Evolutionary conservation across 2,797 vertebrate species (phyloP), one percentile per base, ranked within the genome.

Genomic region (Sebastes trivittatus): DNA sequence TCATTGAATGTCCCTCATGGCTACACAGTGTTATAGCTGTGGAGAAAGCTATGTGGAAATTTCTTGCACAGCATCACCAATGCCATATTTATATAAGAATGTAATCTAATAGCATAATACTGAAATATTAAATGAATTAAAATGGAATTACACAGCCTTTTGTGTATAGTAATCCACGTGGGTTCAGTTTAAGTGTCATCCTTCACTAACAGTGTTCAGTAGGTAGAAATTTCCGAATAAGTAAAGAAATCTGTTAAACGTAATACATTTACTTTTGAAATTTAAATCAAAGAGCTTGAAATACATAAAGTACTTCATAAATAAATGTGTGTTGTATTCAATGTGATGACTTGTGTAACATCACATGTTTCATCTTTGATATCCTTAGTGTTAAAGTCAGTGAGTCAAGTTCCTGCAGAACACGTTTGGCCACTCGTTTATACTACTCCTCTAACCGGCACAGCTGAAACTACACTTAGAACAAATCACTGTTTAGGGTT

Each of bases 391-490:
- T 23, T 14, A 13, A 64, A 78, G 36, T 73, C 8, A 52, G 49
- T 58, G 46, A 63, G 27, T 32, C 42, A 11, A 6, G 29, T 38
- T 78, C 55, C 64, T 63, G 54, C 42, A 74, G 32, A 83, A 87
- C 81, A 71, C 0, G 60, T 80, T 82, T 22, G 6, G 6, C 65
- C 4, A 11, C 27, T 55, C n/a, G 6, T n/a, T 30, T 34, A n/a
- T 30, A 0, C 59, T 0, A 0, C 25, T 59, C 42, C 49, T 68
- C 34, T 27, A 80, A 79, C 73, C 34, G 58, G 79, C n/a, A 72
- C 14, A 29, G 38, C 60, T 83, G 77, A 86, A 92, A 89, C 86
- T 62, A 71, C 61, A 34, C 7, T 20, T 6, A 14, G 3, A 64
- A 3, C 32, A 58, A 73, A 78, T 70, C 34, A 56, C 11, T 49